These are phyloP conservation scores for Zeuzera pyrina DNA, from an alignment of 2,888 invertebrate species.

Conservation along the genomic window DNA sequence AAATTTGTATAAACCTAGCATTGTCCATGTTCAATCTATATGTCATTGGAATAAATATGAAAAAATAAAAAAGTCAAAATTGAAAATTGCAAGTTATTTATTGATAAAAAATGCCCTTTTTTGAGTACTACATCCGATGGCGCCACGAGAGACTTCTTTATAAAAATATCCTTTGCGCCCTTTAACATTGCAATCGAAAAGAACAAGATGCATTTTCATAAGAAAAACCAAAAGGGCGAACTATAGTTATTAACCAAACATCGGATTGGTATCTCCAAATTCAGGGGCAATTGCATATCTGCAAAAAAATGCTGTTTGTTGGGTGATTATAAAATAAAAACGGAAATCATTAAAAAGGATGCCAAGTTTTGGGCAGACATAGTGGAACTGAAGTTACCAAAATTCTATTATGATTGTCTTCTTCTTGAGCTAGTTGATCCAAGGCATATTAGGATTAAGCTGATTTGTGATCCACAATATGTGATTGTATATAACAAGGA, in stretches of 20 bases:
- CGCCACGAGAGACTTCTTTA: conserved; percentile 1
- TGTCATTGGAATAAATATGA: conserved; percentile 5
- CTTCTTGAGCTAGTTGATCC: not conserved
- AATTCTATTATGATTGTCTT: not conserved
- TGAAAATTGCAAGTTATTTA: conserved; percentile 8
- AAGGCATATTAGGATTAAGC: not conserved
- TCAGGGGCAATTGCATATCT: conserved; percentile 5
- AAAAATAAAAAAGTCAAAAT: conserved; percentile 3
- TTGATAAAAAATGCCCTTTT: conserved; percentile 8
- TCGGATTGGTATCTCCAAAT: conserved; percentile 5
- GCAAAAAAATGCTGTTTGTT: conserved; percentile 1
- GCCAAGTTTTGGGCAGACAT: not conserved
- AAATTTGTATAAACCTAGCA: conserved; percentile 4
- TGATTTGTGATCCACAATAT: not conserved
- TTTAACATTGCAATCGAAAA: conserved; percentile 5
- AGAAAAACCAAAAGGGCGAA: conserved; percentile 4
- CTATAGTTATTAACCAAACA: too few relatives aligned
- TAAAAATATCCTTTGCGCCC: conserved; percentile 9
- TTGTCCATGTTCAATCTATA: conserved; percentile 6
- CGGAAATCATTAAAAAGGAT: not conserved
- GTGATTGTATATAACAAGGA: too few relatives aligned
- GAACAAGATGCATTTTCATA: conserved; percentile 7
- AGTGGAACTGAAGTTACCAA: not conserved
- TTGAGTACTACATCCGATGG: conserved; percentile 12
- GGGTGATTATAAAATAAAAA: too few relatives aligned